Evolutionary conservation across 2,797 vertebrate species (phyloP), one percentile per base, ranked within the genome.

Genomic region (Remorina albescens): DNA sequence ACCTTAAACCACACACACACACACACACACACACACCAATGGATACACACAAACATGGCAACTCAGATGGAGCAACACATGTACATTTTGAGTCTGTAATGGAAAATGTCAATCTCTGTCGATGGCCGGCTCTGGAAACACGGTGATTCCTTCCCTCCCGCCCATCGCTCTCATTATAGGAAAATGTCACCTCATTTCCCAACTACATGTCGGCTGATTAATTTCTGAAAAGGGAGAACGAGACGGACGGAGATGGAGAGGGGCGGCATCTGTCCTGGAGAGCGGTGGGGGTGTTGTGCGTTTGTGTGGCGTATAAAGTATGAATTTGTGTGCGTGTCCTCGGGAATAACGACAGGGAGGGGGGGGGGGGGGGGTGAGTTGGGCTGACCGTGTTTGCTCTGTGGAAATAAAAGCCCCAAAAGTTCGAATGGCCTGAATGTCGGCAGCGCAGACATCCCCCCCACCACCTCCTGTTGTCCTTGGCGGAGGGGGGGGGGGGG

Each of bases 81-180:
- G 94, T 94, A 93, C 92, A 90, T 94, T 94, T 94, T 94, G 93
- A 93, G 90, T 91, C 91, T 64, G 90, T 95, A 95, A 95, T 95
- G 92, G 94, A 94, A 95, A 94, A 94, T 91, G 94, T 94, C 94
- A 95, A 92, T 95, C 94, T 94, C 83, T 77, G 89, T 89, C 66
- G 75, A 86, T 80, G 86, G 86, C 73, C 63, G 80, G 69, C 74
- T 75, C 79, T 74, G 88, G 86, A 90, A 92, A 89, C 81, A 55
- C 70, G 61, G 67, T 67, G 86, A 87, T 76, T 88, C 84, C 86
- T 85, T 80, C 74, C 76, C 81, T 82, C 89, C 84, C 81, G 72
- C 78, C 86, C 76, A 77, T 89, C 84, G 91, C 91, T 93, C 93
- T 94, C 93, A 92, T 94, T 94, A 94, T 85, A 81, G 87, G 86